These are phyloP conservation scores for Paedocypris micromegethes DNA, from an alignment of 2,797 vertebrate genomes.

Conservation along the genomic window DNA sequence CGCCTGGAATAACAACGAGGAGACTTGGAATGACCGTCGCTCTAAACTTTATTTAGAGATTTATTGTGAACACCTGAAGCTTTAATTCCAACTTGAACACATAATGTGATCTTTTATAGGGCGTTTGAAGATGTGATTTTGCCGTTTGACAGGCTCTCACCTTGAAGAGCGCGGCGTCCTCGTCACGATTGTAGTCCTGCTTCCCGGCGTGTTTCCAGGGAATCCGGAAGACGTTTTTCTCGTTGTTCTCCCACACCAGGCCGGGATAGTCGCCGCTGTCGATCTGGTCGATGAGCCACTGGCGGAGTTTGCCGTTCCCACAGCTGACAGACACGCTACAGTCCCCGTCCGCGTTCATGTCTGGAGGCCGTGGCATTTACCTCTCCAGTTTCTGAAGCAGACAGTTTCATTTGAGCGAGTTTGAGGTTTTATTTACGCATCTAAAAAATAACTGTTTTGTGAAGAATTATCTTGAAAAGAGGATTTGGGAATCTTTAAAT, in stretches of 20 bases:
- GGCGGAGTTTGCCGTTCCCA: constrained; percentile 94
- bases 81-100: too few relatives aligned
- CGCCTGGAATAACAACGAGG: constrained; percentile 65
- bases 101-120: too few relatives aligned
- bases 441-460: too few relatives aligned
- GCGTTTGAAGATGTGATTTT: too few relatives aligned
- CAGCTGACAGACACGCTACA: constrained; percentile 82
- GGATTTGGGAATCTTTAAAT: too few relatives aligned
- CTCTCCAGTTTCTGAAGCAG: too few relatives aligned
- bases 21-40: neutral
- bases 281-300: constrained; percentile 98
- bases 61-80: too few relatives aligned
- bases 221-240: constrained; percentile 93
- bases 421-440: too few relatives aligned
- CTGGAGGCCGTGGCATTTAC: constrained; percentile 48
- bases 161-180: constrained; percentile 97
- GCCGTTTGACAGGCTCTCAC: constrained; percentile 53
- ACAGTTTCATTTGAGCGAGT: too few relatives aligned
- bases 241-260: constrained; percentile 93
- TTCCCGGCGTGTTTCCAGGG: constrained; percentile 98
- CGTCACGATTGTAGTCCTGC: constrained; percentile 96
- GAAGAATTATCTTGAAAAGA: too few relatives aligned
- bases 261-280: constrained; percentile 88
- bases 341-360: constrained; percentile 77
- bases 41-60: too few relatives aligned